Conservation (phyloP, 2,888 invertebrate species). For the Mythimna loreyi region DNA sequence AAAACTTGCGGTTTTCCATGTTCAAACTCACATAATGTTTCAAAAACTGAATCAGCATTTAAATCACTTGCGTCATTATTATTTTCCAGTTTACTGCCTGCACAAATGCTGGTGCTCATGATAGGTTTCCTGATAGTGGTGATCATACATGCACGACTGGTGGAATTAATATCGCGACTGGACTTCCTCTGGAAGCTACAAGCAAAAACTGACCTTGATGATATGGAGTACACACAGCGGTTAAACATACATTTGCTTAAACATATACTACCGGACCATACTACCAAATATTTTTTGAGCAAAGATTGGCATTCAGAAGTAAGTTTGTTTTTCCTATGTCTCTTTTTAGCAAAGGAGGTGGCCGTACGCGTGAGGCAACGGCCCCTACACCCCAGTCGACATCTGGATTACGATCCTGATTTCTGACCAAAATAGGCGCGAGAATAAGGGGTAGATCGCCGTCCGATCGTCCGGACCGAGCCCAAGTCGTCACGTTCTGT, state of each 20-base stretch:
- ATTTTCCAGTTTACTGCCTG: slow-evolving; percentile 90
- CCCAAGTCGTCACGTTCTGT: too few relatives aligned
- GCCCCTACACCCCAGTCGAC: too few relatives aligned
- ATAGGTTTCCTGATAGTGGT: slow-evolving; percentile 96
- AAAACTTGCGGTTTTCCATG: background rate
- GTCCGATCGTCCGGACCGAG: too few relatives aligned
- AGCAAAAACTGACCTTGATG: slow-evolving; percentile 97
- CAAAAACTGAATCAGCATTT: too few relatives aligned
- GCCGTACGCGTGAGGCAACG: too few relatives aligned
- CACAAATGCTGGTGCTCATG: slow-evolving; percentile 95
- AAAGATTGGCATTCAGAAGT: slow-evolving; percentile 96
- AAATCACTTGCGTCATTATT: background rate
- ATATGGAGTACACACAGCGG: slow-evolving; percentile 97
- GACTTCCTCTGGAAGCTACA: slow-evolving; percentile 99
- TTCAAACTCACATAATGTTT: background rate
- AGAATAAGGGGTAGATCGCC: too few relatives aligned
- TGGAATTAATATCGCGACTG: slow-evolving; percentile 97
- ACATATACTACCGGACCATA: slow-evolving; percentile 99
- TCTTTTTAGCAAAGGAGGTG: too few relatives aligned
- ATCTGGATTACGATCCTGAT: too few relatives aligned
- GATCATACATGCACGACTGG: slow-evolving; percentile 96
- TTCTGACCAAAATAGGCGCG: too few relatives aligned
- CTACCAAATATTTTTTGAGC: slow-evolving; percentile 97
- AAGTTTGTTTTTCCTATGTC: slow-evolving; percentile 59
- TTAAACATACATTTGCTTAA: slow-evolving; percentile 96